Conservation (phyloP, 2,888 invertebrate genomes). For the Sinodicranocentrus sp. region DNA sequence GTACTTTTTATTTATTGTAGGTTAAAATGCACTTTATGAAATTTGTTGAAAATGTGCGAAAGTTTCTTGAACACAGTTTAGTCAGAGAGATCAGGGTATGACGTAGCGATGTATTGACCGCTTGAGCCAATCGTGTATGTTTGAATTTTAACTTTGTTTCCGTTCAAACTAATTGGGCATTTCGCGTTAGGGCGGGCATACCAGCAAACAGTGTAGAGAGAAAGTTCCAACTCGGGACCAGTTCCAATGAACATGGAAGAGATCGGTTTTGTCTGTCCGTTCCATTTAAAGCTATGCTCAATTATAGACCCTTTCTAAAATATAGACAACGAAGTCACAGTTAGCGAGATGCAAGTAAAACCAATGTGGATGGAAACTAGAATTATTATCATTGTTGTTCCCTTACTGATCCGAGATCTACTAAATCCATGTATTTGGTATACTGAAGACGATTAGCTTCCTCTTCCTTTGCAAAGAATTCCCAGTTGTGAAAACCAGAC, state of each 20-base stretch:
- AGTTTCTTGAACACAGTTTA: too few relatives aligned
- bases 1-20: too few relatives aligned
- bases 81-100: constrained; percentile 86
- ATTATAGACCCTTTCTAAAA: constrained; percentile 80
- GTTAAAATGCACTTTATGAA: too few relatives aligned
- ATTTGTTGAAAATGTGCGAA: too few relatives aligned
- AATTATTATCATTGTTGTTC: too few relatives aligned
- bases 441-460: constrained; percentile 84
- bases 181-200: constrained; percentile 85
- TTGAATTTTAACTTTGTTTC: constrained; percentile 85
- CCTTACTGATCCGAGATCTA: constrained; percentile 79
- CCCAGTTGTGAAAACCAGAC: constrained; percentile 94
- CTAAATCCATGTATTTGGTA: constrained; percentile 87
- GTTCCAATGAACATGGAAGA: constrained; percentile 89
- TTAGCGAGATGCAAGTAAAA: neutral
- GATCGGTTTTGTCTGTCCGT: too few relatives aligned
- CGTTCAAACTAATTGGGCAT: constrained; percentile 86
- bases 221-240: constrained; percentile 94
- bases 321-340: too few relatives aligned
- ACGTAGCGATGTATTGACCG: constrained; percentile 89
- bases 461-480: constrained; percentile 90
- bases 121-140: constrained; percentile 87
- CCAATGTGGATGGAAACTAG: too few relatives aligned
- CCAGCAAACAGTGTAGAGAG: constrained; percentile 92
- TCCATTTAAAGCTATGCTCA: constrained; percentile 86